phyloP scores from a whole-genome alignment of 2,888 invertebrate species.

The Iphiclides podalirius region DNA sequence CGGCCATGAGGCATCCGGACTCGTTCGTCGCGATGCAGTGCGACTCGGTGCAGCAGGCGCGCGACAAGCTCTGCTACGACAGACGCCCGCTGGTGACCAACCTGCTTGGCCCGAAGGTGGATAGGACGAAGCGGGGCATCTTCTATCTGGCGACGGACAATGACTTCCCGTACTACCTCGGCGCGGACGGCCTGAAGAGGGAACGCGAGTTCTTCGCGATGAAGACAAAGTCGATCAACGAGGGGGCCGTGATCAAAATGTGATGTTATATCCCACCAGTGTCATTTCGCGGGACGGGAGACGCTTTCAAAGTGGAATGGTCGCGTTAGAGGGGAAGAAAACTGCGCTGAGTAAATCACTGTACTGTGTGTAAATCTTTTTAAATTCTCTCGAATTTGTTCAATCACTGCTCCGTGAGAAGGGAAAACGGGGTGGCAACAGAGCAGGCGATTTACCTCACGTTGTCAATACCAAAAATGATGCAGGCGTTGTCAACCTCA shows the following conservation, averaged over 20 bases:
- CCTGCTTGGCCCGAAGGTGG: conserved; percentile 33
- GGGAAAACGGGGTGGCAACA: too few species aligned
- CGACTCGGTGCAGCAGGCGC: conserved; percentile 41
- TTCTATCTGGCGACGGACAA: conserved; percentile 41
- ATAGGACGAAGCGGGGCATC: conserved; percentile 39
- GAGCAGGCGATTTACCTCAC: too few species aligned
- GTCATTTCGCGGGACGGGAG: too few species aligned
- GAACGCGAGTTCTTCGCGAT: conserved; percentile 41
- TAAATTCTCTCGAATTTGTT: too few species aligned
- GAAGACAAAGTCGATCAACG: conserved; percentile 22
- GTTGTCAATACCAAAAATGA: too few species aligned
- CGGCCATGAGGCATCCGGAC: conserved; percentile 33
- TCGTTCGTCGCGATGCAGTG: conserved; percentile 40
- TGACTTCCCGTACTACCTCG: conserved; percentile 52
- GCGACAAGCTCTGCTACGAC: conserved; percentile 36
- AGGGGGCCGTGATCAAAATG: conserved; percentile 29
- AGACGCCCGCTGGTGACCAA: conserved; percentile 36
- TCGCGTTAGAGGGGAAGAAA: too few species aligned
- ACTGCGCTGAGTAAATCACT: too few species aligned
- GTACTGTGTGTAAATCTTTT: too few species aligned
- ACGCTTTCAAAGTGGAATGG: too few species aligned
- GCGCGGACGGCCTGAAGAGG: conserved; percentile 48
- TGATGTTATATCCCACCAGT: too few species aligned
- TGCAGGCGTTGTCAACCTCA: too few species aligned
- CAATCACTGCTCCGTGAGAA: too few species aligned